Percentiles rank a stretch among this genome's conserved stretches.
Evolutionary conservation across 2,888 invertebrate species (phyloP).

Genomic region (Ommatoiulus sabulosus): DNA sequence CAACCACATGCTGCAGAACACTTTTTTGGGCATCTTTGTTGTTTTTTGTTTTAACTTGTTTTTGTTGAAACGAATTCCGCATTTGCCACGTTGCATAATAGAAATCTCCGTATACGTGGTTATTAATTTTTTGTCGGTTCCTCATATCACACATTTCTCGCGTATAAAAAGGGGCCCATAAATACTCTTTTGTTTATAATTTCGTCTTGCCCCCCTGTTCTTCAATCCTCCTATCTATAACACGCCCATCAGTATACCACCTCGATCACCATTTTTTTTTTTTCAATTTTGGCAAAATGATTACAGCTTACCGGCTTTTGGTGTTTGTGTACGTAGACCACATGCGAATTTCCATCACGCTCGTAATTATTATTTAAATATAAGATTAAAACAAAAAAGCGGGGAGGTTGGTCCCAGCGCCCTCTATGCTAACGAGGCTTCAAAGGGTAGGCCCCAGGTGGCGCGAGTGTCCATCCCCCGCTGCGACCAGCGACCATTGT

Average conservation of each 20-base stretch:
- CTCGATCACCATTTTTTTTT: background rate
- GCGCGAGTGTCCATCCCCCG: background rate
- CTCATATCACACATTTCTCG: background rate
- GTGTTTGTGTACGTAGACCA: background rate
- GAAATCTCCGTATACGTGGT: background rate
- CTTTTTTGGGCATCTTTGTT: background rate
- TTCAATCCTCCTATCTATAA: background rate
- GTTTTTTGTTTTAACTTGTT: background rate
- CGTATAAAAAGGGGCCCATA: background rate
- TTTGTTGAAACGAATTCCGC: background rate
- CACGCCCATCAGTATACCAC: background rate
- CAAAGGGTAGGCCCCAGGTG: background rate
- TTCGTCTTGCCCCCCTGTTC: background rate
- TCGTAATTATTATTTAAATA: background rate
- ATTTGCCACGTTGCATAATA: background rate
- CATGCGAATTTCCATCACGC: background rate
- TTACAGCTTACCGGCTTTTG: background rate
- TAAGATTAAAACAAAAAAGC: background rate
- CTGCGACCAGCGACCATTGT: background rate
- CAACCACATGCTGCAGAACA: background rate
- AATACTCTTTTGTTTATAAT: background rate
- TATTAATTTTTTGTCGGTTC: background rate
- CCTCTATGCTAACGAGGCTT: background rate
- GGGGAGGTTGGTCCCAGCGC: too few relatives aligned
- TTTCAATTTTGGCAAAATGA: constrained; percentile 1